Conservation (phyloP, 2,797 vertebrate genomes). For the Peromyscus nudipes region DNA sequence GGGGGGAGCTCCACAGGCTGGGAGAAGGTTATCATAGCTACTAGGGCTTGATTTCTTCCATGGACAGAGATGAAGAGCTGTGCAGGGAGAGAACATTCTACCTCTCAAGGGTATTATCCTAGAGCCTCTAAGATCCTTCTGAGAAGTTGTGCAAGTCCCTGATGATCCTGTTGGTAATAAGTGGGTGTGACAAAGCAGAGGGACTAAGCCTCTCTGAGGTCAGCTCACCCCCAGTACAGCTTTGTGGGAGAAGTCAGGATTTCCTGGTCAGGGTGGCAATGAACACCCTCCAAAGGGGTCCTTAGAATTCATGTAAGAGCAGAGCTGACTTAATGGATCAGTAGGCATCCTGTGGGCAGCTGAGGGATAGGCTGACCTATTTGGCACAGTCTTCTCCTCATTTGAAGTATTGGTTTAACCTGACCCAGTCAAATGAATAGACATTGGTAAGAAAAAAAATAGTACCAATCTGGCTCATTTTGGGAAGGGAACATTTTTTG, state of each 20-base stretch:
- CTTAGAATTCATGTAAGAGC: background rate
- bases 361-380: background rate
- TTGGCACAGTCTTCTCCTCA: background rate
- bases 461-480: background rate
- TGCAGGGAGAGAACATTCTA: background rate
- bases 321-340: background rate
- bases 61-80: background rate
- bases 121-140: background rate
- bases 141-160: background rate
- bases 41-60: background rate
- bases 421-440: too few species aligned
- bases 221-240: background rate
- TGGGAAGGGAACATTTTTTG: background rate
- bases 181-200: background rate
- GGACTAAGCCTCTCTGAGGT: background rate
- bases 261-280: background rate
- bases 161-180: background rate
- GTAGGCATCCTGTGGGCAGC: background rate
- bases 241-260: background rate
- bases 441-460: too few species aligned
- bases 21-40: background rate
- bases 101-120: background rate
- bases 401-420: too few species aligned
- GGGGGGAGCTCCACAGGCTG: fast-evolving
- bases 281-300: background rate